These are phyloP conservation scores for Petaurus breviceps DNA, from an alignment of 2,113 vertebrate species.

Conservation along the genomic window DNA sequence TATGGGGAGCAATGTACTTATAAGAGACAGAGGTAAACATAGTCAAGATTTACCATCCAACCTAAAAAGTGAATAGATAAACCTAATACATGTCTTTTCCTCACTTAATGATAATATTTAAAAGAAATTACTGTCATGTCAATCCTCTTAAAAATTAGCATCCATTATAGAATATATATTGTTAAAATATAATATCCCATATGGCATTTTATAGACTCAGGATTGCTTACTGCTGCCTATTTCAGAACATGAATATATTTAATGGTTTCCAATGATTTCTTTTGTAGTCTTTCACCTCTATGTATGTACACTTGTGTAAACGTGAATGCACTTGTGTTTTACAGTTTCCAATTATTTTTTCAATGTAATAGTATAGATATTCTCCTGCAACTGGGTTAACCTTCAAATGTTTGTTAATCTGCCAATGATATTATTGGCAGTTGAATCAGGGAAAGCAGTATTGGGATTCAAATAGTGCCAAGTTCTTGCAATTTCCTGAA, in stretches of 20 bases:
- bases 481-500: conserved; percentile 55
- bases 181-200: neutral
- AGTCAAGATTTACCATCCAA: neutral
- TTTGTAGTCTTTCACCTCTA: neutral
- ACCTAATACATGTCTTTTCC: neutral
- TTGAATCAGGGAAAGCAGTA: conserved; percentile 42
- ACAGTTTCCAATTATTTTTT: conserved; percentile 36
- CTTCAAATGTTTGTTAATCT: conserved; percentile 64
- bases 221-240: neutral
- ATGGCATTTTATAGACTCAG: neutral
- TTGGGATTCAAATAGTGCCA: conserved; percentile 6
- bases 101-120: neutral
- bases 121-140: neutral
- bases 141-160: neutral
- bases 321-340: neutral
- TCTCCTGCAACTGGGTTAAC: conserved; percentile 48
- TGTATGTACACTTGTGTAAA: neutral
- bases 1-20: neutral
- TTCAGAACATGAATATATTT: neutral
- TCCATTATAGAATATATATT: neutral
- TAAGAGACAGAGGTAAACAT: neutral
- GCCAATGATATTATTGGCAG: conserved; percentile 34
- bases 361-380: neutral
- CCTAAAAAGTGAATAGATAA: neutral
- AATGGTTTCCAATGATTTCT: neutral